phyloP scores from a whole-genome alignment of 1,140 invertebrate species.

The Oncopodura yosiiana region DNA sequence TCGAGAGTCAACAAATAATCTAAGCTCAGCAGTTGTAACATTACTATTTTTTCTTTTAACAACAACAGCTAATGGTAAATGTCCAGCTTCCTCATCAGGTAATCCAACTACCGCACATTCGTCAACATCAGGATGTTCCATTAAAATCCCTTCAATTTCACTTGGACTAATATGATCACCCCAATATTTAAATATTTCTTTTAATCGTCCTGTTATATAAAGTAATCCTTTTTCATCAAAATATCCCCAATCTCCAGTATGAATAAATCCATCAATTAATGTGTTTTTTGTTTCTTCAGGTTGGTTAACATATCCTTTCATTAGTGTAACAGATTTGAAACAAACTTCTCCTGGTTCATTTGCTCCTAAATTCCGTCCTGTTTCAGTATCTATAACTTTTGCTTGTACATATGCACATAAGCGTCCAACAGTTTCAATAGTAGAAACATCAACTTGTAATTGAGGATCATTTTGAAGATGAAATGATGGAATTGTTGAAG shows the following conservation, averaged over 20 bases:
- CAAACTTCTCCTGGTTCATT: conserved; percentile 2
- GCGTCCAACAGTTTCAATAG: conserved; percentile 2
- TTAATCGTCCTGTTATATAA: neutral
- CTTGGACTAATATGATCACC: neutral
- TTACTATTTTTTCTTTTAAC: neutral
- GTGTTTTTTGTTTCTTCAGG: neutral
- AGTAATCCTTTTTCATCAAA: neutral
- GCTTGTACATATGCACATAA: neutral
- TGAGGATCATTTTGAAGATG: neutral
- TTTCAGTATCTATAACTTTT: neutral
- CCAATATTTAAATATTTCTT: conserved; percentile 2
- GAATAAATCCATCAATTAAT: neutral
- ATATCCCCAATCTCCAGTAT: conserved; percentile 1
- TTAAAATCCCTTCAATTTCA: neutral
- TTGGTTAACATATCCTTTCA: neutral
- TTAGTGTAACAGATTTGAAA: neutral
- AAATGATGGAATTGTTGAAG: neutral
- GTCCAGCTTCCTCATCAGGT: neutral
- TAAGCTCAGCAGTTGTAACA: neutral
- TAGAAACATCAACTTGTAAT: neutral
- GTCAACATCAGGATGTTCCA: conserved; percentile 3
- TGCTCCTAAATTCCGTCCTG: neutral
- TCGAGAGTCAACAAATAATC: conserved; percentile 4
- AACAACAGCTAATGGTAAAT: conserved; percentile 1
- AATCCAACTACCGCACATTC: neutral